A percentile compares a stretch with the other conserved stretches of the same genome.
Conservation (phyloP, 2,797 vertebrate species). For the Momotus momota region DNA sequence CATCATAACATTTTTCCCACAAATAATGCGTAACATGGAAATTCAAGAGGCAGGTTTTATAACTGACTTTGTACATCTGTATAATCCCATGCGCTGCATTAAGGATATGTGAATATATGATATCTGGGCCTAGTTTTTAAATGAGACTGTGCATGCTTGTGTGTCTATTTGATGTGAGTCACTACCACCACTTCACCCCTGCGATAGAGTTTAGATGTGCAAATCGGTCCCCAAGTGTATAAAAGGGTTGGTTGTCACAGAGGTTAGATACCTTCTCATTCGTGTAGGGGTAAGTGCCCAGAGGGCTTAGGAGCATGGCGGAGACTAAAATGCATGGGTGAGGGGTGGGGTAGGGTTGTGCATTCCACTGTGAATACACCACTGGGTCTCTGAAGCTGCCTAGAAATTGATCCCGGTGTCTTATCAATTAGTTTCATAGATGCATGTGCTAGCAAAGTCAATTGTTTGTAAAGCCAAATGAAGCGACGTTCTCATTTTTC, state of each 20-base stretch:
- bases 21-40: constrained; percentile 15
- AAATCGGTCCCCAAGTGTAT: background rate
- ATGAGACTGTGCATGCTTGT: constrained; percentile 52
- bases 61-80: constrained; percentile 44
- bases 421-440: background rate
- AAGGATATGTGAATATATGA: constrained; percentile 29
- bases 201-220: background rate
- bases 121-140: constrained; percentile 49
- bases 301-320: background rate
- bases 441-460: constrained; percentile 52
- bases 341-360: background rate
- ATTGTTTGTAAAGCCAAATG: constrained; percentile 50
- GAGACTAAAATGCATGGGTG: background rate
- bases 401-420: background rate
- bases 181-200: background rate
- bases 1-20: constrained; percentile 48
- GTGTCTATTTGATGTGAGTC: background rate
- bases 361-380: background rate
- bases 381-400: background rate
- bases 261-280: background rate
- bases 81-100: constrained; percentile 32
- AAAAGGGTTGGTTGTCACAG: background rate
- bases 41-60: constrained; percentile 61
- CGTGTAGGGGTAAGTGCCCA: background rate
- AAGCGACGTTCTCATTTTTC: constrained; percentile 28